Conservation (phyloP, 2,113 vertebrate genomes). For the Gymnogyps californianus region DNA sequence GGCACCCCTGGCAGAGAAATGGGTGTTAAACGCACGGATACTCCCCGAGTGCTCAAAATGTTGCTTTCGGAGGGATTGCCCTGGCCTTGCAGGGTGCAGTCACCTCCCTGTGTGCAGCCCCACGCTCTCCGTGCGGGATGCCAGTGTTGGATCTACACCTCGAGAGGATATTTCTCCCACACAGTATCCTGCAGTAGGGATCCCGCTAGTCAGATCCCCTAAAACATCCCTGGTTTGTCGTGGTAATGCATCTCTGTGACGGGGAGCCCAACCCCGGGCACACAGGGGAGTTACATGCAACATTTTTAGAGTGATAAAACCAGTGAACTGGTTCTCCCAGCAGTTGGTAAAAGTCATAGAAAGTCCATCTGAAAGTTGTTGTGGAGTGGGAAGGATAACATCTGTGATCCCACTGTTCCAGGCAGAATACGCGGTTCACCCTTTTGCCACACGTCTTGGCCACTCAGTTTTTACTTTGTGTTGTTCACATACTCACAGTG, state of each 20-base stretch:
- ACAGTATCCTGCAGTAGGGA: neutral
- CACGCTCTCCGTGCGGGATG: fast-evolving
- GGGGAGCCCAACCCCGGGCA: neutral
- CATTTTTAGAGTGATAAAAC: neutral
- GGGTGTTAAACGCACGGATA: fast-evolving
- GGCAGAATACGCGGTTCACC: fast-evolving
- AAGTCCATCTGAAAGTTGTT: neutral
- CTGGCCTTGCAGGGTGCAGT: neutral
- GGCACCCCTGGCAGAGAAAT: neutral
- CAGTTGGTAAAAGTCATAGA: neutral
- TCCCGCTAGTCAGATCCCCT: neutral
- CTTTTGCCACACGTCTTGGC: neutral
- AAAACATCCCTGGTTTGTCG: neutral
- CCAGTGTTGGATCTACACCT: neutral
- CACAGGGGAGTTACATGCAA: neutral
- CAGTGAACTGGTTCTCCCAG: neutral
- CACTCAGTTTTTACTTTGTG: fast-evolving
- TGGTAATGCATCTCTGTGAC: fast-evolving
- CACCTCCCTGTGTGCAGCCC: neutral
- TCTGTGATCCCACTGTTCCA: neutral
- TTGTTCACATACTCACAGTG: fast-evolving
- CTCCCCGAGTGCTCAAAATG: fast-evolving
- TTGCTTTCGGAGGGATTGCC: too few species aligned
- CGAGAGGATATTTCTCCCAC: neutral
- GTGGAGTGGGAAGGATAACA: neutral